Evolutionary conservation across 2,888 invertebrate species (phyloP), one percentile per base, ranked within the genome.

Genomic region (Tachina lurida): DNA sequence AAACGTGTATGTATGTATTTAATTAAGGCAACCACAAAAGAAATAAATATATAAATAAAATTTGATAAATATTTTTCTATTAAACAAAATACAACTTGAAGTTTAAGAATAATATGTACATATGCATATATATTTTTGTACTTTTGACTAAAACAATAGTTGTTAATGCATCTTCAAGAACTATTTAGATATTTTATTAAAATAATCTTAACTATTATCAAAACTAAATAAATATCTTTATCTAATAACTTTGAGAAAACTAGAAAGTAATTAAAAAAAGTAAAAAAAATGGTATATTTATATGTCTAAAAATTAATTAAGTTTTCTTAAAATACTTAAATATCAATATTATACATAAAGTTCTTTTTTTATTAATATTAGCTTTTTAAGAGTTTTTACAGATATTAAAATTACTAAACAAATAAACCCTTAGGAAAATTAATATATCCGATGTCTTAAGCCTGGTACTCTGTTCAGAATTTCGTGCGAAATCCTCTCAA

Each of bases 41-140:
- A 19, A 43, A 68, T 13, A 41, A 19, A 43, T 13, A 3, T 3
- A 31, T 31, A 31, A 31, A 31, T 5, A 17, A 54, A 10, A 9
- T 63, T 41, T 70, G 7, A 41, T 39, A 56, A 56, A 17, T 71
- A 56, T 56, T 71, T 71, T 71, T 56, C 10, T 71, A 63, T 4
- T 10, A 47, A 65, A 47, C n/a, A 56, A 43, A 19, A 22, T 43
- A 56, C 10, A 70, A 43, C 43, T 31, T 70, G 49, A 47, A 71
- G 47, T 31, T 67, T 47, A 58, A 22, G 5, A 31, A 77, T 17
- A 0, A 31, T 31, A 31, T 31, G 31, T 31, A 63, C 22, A 80
- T 52, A 52, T 41, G 39, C 56, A 63, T 17, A 86, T 86, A 79
- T 86, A 86, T 86, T 86, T 86, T 86, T 86, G 76, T 86, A 86